These are phyloP conservation scores for Pyrrhosoma nymphula DNA, from an alignment of 2,888 invertebrate species.

Conservation along the genomic window DNA sequence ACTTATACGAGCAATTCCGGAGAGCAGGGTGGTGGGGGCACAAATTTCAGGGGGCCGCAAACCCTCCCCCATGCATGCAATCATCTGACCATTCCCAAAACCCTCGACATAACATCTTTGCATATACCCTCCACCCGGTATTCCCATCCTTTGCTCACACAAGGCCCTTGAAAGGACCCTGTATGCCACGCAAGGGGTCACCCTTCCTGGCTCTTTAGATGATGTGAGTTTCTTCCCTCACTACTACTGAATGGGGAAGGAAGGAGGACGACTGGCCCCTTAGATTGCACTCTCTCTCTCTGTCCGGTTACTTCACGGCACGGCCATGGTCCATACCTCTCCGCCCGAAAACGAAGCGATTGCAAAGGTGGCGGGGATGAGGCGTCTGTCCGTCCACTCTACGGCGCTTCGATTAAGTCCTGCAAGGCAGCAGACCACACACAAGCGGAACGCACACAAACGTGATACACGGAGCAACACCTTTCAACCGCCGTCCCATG, in stretches of 20 bases:
- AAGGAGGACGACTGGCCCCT: not conserved
- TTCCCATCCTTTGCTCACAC: not conserved
- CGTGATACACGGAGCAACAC: not conserved
- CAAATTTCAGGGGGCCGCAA: not conserved
- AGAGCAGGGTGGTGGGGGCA: not conserved
- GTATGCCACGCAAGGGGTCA: not conserved
- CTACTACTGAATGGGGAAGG: not conserved
- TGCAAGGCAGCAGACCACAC: not conserved
- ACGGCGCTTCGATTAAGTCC: slow-evolving; percentile 43
- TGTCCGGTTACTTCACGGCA: not conserved
- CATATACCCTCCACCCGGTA: not conserved
- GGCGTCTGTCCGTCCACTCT: not conserved
- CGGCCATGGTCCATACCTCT: not conserved
- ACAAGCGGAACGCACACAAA: not conserved
- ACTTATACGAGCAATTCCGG: too few species aligned
- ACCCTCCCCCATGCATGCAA: not conserved
- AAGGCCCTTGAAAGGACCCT: not conserved
- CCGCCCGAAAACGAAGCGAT: not conserved
- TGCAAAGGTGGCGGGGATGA: not conserved
- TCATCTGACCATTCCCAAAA: not conserved
- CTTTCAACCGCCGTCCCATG: not conserved
- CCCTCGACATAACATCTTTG: not conserved
- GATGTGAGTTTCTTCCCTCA: not conserved
- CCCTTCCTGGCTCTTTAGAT: not conserved
- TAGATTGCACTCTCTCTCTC: not conserved